These are phyloP conservation scores for Tetramorium alpestre DNA, from an alignment of 1,140 invertebrate genomes.

Conservation along the genomic window DNA sequence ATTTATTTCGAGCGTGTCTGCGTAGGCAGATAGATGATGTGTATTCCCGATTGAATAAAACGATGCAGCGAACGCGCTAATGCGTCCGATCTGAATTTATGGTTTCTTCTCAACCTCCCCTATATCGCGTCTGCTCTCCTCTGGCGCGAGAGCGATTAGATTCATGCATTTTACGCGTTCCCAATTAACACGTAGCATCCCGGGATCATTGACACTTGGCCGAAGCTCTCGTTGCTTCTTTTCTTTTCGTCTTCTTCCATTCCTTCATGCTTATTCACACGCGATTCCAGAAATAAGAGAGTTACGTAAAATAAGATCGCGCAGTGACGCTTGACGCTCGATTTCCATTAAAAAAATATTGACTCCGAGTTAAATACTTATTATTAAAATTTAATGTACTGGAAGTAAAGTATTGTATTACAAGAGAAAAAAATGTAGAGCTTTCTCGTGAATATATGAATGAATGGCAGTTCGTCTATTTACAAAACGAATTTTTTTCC, in stretches of 20 bases:
- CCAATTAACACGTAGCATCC: constrained; percentile 72
- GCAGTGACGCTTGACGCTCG: neutral
- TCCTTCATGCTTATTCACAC: neutral
- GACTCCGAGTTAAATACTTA: neutral
- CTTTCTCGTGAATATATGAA: neutral
- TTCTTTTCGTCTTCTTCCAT: neutral
- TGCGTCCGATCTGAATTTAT: constrained; percentile 75
- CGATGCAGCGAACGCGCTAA: constrained; percentile 63
- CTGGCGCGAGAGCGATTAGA: constrained; percentile 71
- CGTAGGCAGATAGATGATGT: neutral
- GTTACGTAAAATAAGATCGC: neutral
- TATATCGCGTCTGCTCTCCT: constrained; percentile 55
- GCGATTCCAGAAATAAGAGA: neutral
- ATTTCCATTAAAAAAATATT: neutral
- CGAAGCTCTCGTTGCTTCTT: neutral
- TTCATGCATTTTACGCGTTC: constrained; percentile 72
- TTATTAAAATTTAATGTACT: neutral
- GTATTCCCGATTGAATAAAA: constrained; percentile 22
- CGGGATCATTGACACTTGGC: constrained; percentile 27
- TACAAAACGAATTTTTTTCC: neutral
- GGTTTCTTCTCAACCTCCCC: constrained; percentile 54
- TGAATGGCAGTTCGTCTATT: neutral
- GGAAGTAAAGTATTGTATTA: neutral
- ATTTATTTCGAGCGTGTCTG: constrained; percentile 32
- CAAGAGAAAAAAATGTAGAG: neutral